Conservation (phyloP, 2,113 vertebrate genomes). For the Mus spicilegus region DNA sequence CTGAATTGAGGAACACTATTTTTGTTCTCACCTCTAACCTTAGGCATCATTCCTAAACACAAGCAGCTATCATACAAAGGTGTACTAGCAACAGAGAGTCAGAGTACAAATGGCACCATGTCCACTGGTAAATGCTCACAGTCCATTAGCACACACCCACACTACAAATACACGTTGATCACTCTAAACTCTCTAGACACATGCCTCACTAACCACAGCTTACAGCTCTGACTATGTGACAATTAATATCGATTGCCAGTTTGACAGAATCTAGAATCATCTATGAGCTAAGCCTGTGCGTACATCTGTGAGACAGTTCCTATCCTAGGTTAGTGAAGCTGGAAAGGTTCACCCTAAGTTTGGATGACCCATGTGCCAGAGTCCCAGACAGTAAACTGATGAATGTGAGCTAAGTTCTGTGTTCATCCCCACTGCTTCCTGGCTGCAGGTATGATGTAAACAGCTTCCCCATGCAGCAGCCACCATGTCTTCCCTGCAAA, state of each 20-base stretch:
- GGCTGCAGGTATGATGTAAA: background rate
- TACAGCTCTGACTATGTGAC: background rate
- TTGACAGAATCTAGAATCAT: background rate
- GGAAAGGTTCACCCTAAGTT: background rate
- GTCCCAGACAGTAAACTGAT: background rate
- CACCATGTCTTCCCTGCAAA: background rate
- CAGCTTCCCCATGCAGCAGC: background rate
- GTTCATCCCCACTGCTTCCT: background rate
- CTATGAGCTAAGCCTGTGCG: background rate
- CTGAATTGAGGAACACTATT: fast-evolving
- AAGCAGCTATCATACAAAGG: background rate
- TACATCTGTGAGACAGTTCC: background rate
- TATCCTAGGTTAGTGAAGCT: background rate
- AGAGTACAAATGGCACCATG: background rate
- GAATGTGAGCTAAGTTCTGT: no score
- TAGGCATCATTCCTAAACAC: background rate
- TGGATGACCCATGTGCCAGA: background rate
- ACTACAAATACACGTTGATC: background rate
- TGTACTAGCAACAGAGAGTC: background rate
- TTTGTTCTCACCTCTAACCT: background rate
- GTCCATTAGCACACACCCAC: no score
- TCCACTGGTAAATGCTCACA: no score
- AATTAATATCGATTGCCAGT: no score
- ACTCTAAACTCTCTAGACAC: background rate
- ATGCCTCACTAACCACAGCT: fast-evolving